Evolutionary conservation across 2,113 vertebrate genomes (phyloP), one percentile per base, ranked within the genome.

Genomic region (Embiotoca jacksoni): DNA sequence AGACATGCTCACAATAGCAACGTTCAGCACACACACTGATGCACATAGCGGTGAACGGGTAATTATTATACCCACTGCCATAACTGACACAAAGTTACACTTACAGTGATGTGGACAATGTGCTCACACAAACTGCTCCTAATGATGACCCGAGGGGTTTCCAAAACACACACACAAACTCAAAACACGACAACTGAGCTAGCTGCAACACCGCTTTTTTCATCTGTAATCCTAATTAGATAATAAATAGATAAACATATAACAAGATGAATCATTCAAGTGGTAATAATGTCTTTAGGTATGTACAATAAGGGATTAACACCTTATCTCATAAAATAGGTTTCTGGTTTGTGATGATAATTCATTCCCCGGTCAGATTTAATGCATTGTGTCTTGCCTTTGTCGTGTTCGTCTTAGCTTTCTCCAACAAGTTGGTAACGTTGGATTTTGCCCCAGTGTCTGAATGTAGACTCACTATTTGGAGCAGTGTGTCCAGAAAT

Each of bases 41-140:
- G 39, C 23, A 46, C 37, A 7, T 56, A 56, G 65, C 7, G 50
- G 4, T 14, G 13, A 6, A 55, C 30, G 16, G 50, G 46, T 75
- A 16, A 50, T 80, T 37, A 54, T 78, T 41, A 8, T 30, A 53
- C 7, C 33, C 0, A 2, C 53, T 62, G 13, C 39, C 66, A 1
- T 59, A 64, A 73, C 33, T 59, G 72, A 81, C 66, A 77, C 7
- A 1, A 14, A 62, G 46, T 50, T 55, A 53, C 37, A 74, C 31
- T 78, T 16, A 15, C 13, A 59, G 11, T n/a, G 74, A 75, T 71
- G 59, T 68, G 46, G 33, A 64, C 55, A 78, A 56, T 80, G 41
- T 68, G 33, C 8, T 81, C 30, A 37, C 52, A 67, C 55, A 80
- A 52, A 75, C 32, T 52, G 46, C 33, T 60, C 32, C 16, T 7